Conservation (phyloP, 2,888 invertebrate species). For the Tiphia femorata region DNA sequence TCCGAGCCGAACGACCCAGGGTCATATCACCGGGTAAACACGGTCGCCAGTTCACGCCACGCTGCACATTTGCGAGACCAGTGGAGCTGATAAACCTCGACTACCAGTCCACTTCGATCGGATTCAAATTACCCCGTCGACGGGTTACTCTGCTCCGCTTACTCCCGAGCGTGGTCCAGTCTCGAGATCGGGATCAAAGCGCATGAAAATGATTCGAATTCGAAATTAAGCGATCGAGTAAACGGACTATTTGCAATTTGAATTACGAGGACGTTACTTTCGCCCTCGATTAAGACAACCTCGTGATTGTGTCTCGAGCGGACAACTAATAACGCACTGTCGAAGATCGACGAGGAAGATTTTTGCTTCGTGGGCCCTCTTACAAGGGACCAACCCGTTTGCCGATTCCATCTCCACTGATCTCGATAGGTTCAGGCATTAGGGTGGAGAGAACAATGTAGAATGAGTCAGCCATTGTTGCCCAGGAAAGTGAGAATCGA, state of each 20-base stretch:
- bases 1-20: slow-evolving; percentile 25
- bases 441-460: slow-evolving; percentile 29
- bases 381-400: slow-evolving; percentile 23
- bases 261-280: too few relatives aligned
- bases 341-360: too few relatives aligned
- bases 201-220: neutral
- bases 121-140: slow-evolving; percentile 22
- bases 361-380: neutral
- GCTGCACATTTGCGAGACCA: too few relatives aligned
- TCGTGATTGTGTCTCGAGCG: neutral
- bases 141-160: too few relatives aligned
- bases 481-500: slow-evolving; percentile 33
- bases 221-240: too few relatives aligned
- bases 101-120: slow-evolving; percentile 15
- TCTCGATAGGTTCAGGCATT: slow-evolving; percentile 21
- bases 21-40: too few relatives aligned
- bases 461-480: slow-evolving; percentile 46
- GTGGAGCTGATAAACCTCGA: slow-evolving; percentile 16
- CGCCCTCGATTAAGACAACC: neutral
- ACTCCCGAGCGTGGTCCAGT: too few relatives aligned
- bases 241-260: too few relatives aligned
- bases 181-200: too few relatives aligned
- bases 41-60: too few relatives aligned
- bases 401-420: slow-evolving; percentile 25
- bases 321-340: neutral